phyloP scores from a whole-genome alignment of 2,113 vertebrate genomes.

The Crotalus tigris region DNA sequence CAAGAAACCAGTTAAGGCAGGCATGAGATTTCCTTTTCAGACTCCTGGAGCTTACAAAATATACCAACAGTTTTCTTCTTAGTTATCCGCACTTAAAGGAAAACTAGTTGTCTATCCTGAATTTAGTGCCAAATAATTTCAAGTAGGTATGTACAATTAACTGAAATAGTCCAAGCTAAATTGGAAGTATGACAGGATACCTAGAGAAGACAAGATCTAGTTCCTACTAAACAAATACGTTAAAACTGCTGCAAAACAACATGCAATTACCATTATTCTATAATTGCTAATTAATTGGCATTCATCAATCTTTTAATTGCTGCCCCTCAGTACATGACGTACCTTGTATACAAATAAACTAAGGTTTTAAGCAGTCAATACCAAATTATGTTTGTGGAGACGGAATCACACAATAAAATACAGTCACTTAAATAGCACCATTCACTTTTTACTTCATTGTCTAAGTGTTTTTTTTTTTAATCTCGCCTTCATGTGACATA shows the following conservation, averaged over 20 bases:
- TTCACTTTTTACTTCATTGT: not conserved
- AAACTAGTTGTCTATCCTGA: not conserved
- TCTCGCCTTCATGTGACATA: slow-evolving; percentile 15
- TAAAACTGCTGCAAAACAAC: not conserved
- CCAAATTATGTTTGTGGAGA: not conserved
- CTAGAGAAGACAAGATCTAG: not conserved
- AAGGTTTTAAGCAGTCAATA: not conserved
- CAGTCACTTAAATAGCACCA: not conserved
- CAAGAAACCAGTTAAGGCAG: not conserved
- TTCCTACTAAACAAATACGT: not conserved
- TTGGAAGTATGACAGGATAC: not conserved
- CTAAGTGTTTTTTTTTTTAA: not conserved
- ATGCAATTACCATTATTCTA: not conserved
- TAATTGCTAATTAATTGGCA: not conserved
- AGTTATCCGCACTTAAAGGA: not conserved
- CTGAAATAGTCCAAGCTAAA: not conserved
- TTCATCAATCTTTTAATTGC: not conserved
- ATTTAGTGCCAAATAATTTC: not conserved
- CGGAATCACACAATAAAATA: not conserved
- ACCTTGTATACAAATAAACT: not conserved
- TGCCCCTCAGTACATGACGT: not conserved
- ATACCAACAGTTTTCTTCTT: not conserved
- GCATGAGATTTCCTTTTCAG: not conserved
- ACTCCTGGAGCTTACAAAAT: not conserved
- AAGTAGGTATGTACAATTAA: not conserved